phyloP scores from a whole-genome alignment of 2,888 invertebrate genomes.

The Harmothoe impar region DNA sequence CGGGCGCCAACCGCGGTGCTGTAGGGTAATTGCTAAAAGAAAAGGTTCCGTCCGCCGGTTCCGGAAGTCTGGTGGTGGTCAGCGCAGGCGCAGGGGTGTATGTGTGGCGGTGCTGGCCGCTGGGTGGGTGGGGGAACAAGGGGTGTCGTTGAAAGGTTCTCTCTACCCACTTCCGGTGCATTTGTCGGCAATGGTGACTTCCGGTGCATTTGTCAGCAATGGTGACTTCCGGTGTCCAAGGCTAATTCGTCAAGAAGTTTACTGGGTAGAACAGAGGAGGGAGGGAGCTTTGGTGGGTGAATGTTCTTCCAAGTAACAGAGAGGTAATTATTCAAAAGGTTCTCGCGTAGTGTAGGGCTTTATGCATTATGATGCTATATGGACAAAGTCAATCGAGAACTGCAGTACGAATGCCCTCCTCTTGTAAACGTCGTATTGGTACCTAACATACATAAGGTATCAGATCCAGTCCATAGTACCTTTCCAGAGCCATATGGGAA shows the following conservation, averaged over 20 bases:
- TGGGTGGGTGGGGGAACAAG: background rate
- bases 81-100: too few relatives aligned
- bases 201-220: constrained; percentile 47
- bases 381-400: too few relatives aligned
- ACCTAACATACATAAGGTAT: too few relatives aligned
- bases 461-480: too few relatives aligned
- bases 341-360: too few relatives aligned
- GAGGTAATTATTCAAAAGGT: too few relatives aligned
- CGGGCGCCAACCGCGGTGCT: background rate
- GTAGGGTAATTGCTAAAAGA: constrained; percentile 7
- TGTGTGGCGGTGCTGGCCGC: background rate
- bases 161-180: constrained; percentile 18
- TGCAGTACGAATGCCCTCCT: too few relatives aligned
- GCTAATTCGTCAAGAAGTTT: background rate
- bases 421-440: too few relatives aligned
- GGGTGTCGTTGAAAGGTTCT: background rate
- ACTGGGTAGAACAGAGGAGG: background rate
- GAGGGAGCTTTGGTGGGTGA: background rate
- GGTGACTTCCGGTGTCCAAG: constrained; percentile 30
- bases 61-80: background rate
- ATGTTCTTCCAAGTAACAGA: background rate
- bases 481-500: too few relatives aligned
- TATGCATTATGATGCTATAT: too few relatives aligned
- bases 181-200: constrained; percentile 41
- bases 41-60: constrained; percentile 33